phyloP scores from a whole-genome alignment of 2,888 invertebrate species.

The Branchipolynoe longqiensis region DNA sequence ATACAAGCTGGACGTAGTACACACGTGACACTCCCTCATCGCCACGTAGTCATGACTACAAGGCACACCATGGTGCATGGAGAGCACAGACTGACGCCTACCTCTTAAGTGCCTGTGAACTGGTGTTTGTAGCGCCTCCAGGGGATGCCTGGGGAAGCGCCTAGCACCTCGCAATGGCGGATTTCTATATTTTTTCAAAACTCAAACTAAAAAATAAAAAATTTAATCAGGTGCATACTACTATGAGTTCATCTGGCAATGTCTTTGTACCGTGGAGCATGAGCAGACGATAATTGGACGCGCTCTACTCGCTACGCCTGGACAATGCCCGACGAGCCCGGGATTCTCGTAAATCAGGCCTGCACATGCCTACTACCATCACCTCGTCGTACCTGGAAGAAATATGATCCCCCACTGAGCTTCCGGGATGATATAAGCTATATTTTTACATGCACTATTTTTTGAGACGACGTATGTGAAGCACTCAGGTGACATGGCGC shows the following conservation, averaged over 20 bases:
- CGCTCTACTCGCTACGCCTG: neutral
- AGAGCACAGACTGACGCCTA: constrained; percentile 20
- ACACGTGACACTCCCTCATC: neutral
- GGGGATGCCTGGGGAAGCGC: too few species aligned
- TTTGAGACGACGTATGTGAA: constrained; percentile 15
- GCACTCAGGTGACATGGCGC: neutral
- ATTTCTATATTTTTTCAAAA: constrained; percentile 37
- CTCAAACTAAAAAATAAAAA: neutral
- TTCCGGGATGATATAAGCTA: constrained; percentile 39
- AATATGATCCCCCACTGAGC: neutral
- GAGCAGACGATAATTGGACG: neutral
- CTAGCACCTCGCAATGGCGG: neutral
- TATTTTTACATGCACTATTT: constrained; percentile 58
- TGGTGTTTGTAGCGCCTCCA: too few species aligned
- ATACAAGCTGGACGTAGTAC: too few species aligned
- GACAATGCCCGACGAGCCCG: neutral
- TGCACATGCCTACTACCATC: neutral
- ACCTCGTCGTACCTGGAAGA: neutral
- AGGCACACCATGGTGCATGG: too few species aligned
- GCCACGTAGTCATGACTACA: too few species aligned
- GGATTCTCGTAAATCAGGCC: neutral
- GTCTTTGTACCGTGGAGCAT: neutral
- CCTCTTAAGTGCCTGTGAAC: constrained; percentile 51
- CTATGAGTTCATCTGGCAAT: neutral
- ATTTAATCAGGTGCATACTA: neutral